Evolutionary conservation across 1,140 invertebrate species (phyloP).

Genomic region (Listronotus bonariensis): DNA sequence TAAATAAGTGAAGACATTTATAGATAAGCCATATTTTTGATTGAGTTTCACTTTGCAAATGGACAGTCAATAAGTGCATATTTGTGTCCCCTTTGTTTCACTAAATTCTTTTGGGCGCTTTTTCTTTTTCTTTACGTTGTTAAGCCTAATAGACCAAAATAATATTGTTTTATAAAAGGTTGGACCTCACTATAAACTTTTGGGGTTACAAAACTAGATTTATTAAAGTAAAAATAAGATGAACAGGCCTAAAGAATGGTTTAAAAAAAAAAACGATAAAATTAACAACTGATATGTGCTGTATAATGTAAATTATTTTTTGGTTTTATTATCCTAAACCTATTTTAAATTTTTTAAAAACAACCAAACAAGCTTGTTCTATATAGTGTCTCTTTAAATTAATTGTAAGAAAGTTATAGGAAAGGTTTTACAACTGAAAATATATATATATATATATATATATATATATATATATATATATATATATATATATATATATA

Average conservation of each 20-base stretch:
- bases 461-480: no score
- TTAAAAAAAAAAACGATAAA: not conserved
- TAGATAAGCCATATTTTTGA: constrained; percentile 19
- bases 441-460: no score
- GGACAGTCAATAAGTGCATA: constrained; percentile 7
- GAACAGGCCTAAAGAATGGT: no score
- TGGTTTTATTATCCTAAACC: no score
- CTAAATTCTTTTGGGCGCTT: not conserved
- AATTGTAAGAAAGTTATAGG: no score
- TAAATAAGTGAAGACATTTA: constrained; percentile 23
- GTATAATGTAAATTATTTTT: no score
- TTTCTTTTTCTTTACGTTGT: constrained; percentile 15
- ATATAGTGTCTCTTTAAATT: no score
- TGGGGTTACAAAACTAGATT: constrained; percentile 9
- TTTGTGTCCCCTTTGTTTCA: constrained; percentile 15
- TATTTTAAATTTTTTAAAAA: no score
- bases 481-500: no score
- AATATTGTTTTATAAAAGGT: constrained; percentile 23
- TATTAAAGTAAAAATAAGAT: not conserved
- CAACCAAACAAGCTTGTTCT: no score
- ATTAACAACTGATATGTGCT: no score
- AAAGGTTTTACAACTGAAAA: no score
- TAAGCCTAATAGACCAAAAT: constrained; percentile 24
- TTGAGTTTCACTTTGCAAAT: constrained; percentile 19
- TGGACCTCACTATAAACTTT: constrained; percentile 9